A percentile compares a stretch with the other conserved stretches of the same genome.
These are phyloP conservation scores for Drosophila pegasa DNA, from an alignment of 2,888 invertebrate genomes.

Conservation along the genomic window DNA sequence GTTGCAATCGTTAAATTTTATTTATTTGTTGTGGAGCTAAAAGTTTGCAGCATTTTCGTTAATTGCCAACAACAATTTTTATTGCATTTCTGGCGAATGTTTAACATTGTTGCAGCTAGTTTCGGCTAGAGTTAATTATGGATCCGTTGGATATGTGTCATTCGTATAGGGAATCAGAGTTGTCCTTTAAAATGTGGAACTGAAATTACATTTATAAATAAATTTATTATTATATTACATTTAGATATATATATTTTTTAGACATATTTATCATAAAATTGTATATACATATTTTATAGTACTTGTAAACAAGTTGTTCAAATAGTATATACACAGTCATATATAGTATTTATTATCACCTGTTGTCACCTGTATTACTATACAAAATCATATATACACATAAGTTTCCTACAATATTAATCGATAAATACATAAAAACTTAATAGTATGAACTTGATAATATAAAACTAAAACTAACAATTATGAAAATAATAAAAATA, in stretches of 20 bases:
- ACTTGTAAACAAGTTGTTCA: too few relatives aligned
- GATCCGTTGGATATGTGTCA: constrained; percentile 7
- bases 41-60: constrained; percentile 29
- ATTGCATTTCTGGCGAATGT: constrained; percentile 34
- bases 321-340: neutral
- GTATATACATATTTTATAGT: too few relatives aligned
- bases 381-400: neutral
- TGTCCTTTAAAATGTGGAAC: neutral
- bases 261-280: too few relatives aligned
- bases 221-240: neutral
- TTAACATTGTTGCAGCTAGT: constrained; percentile 49
- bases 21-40: constrained; percentile 27
- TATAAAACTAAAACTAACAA: neutral
- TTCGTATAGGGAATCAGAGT: neutral
- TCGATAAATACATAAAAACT: neutral
- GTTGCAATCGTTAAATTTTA: constrained; percentile 16
- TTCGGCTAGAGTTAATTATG: constrained; percentile 1
- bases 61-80: constrained; percentile 46
- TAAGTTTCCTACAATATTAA: neutral
- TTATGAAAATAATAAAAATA: neutral
- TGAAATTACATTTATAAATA: neutral
- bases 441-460: too few relatives aligned
- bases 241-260: too few relatives aligned
- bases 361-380: neutral
- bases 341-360: neutral